Conservation (phyloP, 2,888 invertebrate genomes). For the Serrognathus titanus region DNA sequence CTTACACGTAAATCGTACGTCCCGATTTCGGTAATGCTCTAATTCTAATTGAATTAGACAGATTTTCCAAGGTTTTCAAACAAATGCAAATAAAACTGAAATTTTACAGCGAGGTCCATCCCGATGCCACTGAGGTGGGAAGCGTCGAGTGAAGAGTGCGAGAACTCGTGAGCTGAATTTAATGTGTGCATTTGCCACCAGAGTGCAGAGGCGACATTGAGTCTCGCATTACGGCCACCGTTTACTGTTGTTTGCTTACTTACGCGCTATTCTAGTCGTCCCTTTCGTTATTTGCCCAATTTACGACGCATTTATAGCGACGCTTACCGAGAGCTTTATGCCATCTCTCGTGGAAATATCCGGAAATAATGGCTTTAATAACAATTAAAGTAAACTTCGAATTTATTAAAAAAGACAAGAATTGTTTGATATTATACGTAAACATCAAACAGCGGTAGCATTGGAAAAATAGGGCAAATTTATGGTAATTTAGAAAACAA, state of each 20-base stretch:
- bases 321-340: constrained; percentile 9
- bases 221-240: constrained; percentile 30
- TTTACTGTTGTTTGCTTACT: constrained; percentile 34
- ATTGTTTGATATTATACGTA: too few relatives aligned
- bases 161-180: constrained; percentile 40
- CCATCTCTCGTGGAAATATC: constrained; percentile 11
- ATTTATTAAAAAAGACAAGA: too few relatives aligned
- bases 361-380: constrained; percentile 19
- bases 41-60: too few relatives aligned
- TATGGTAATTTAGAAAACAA: too few relatives aligned
- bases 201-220: constrained; percentile 30
- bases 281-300: constrained; percentile 29
- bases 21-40: too few relatives aligned
- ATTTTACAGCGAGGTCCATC: too few relatives aligned
- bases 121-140: too few relatives aligned
- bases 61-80: too few relatives aligned
- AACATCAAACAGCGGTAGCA: too few relatives aligned
- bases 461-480: too few relatives aligned
- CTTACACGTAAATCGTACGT: too few relatives aligned
- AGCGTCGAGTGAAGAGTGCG: constrained; percentile 10
- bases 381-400: neutral
- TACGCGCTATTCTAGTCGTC: constrained; percentile 22
- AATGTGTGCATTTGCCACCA: constrained; percentile 40
- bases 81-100: too few relatives aligned
- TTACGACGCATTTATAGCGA: constrained; percentile 24